Conservation (phyloP, 2,797 vertebrate genomes). For the Rhabdomys pumilio region DNA sequence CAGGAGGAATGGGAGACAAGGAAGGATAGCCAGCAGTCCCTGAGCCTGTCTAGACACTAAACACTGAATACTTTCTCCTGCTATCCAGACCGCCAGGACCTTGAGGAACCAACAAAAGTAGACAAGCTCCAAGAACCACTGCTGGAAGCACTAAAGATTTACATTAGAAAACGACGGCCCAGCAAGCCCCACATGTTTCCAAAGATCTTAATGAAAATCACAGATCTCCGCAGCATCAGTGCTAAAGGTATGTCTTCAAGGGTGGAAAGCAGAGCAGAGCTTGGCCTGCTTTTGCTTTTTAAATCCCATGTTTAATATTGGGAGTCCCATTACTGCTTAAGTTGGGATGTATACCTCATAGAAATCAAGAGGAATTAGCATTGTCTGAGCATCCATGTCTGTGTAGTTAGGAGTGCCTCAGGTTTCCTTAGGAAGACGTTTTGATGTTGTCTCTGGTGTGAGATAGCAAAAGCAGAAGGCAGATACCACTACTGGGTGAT, state of each 20-base stretch:
- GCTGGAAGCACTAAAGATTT: constrained; percentile 97
- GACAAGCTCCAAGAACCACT: constrained; percentile 97
- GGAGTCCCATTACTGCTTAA: neutral
- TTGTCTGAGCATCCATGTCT: no score
- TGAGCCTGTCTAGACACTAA: neutral
- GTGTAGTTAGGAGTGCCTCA: neutral
- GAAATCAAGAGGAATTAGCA: neutral
- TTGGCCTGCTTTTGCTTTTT: neutral
- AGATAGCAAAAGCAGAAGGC: neutral
- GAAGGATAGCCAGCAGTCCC: neutral
- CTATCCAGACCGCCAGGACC: constrained; percentile 95
- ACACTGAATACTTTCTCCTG: constrained; percentile 43
- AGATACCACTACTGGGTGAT: neutral
- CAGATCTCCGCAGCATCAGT: constrained; percentile 97
- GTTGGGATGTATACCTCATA: neutral
- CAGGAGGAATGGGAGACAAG: neutral
- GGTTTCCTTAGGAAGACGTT: neutral
- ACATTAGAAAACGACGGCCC: constrained; percentile 95
- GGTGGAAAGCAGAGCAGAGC: no score
- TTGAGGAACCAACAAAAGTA: constrained; percentile 97
- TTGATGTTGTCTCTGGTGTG: neutral
- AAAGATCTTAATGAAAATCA: constrained; percentile 99
- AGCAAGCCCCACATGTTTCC: constrained; percentile 98
- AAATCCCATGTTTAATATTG: neutral
- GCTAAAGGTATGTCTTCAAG: constrained; percentile 93